These are phyloP conservation scores for Patella vulgata DNA, from an alignment of 1,140 invertebrate species.

Conservation along the genomic window DNA sequence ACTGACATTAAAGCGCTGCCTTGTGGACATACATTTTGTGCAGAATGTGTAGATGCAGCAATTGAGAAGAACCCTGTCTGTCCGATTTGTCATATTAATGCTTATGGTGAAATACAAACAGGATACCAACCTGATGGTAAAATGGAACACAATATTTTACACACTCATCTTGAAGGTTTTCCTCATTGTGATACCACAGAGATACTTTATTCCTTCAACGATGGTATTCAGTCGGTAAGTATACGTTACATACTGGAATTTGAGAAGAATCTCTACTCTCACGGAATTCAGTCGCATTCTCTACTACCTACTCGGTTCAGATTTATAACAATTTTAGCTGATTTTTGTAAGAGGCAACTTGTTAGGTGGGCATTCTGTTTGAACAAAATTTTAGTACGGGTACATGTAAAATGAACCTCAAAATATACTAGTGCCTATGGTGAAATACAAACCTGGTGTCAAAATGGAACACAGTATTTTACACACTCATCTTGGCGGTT, in stretches of 20 bases:
- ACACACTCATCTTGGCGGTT: conserved; percentile 33
- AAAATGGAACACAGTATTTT: conserved; percentile 28
- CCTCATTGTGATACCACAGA: conserved; percentile 30
- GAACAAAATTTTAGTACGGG: too few relatives aligned
- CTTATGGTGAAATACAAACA: conserved; percentile 41
- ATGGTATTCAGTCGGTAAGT: conserved; percentile 53
- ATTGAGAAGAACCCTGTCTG: conserved; percentile 42
- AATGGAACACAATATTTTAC: conserved; percentile 24
- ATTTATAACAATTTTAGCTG: too few relatives aligned
- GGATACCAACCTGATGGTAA: conserved; percentile 53
- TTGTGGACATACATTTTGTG: conserved; percentile 49
- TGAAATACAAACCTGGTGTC: conserved; percentile 49
- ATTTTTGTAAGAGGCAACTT: too few relatives aligned
- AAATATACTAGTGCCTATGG: too few relatives aligned
- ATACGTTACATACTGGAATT: too few relatives aligned
- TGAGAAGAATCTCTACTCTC: too few relatives aligned
- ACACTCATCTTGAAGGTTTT: conserved; percentile 37
- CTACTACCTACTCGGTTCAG: too few relatives aligned
- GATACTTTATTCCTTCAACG: conserved; percentile 45
- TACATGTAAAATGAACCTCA: too few relatives aligned
- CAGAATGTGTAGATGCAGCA: conserved; percentile 43
- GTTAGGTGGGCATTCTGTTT: too few relatives aligned
- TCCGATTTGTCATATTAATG: conserved; percentile 47
- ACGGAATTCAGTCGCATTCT: too few relatives aligned
- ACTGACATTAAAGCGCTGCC: conserved; percentile 30